Percentiles rank a stretch among this genome's conserved stretches.
Evolutionary conservation across 2,113 vertebrate genomes (phyloP).

Genomic region (Pipa parva): DNA sequence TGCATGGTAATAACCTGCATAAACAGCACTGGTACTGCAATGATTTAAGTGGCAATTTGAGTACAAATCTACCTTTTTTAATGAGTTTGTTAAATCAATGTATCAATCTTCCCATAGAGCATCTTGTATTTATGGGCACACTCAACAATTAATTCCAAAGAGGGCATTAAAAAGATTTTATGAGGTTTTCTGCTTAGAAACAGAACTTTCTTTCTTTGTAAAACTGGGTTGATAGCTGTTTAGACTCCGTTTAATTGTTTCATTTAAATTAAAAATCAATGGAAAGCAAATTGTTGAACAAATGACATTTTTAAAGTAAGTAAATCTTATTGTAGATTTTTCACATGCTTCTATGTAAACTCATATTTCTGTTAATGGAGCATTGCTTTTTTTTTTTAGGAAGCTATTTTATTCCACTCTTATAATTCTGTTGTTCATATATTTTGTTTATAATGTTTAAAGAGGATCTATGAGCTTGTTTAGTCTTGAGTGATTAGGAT

Average conservation of each 20-base stretch:
- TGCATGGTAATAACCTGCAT: constrained; percentile 8
- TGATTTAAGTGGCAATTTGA: constrained; percentile 2
- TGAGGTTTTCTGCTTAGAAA: neutral
- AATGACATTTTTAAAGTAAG: neutral
- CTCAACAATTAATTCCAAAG: neutral
- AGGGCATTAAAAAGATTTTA: constrained; percentile 22
- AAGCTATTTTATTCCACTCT: no score
- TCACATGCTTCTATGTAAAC: no score
- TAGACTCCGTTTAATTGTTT: neutral
- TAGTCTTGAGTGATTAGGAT: no score
- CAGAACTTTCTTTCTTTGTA: neutral
- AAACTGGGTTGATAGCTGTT: neutral
- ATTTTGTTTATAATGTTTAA: no score
- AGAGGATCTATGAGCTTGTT: no score
- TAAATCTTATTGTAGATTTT: neutral
- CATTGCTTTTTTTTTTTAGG: no score
- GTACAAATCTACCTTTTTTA: neutral
- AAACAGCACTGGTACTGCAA: neutral
- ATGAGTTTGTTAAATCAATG: constrained; percentile 14
- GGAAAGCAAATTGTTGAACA: neutral
- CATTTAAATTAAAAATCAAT: neutral
- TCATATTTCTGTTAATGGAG: no score
- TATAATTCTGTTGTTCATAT: no score
- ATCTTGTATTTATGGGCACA: neutral
- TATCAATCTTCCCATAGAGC: constrained; percentile 3